Conservation (phyloP, 35 echinoderm and acorn worm species). For the Ophioderma brevispina region DNA sequence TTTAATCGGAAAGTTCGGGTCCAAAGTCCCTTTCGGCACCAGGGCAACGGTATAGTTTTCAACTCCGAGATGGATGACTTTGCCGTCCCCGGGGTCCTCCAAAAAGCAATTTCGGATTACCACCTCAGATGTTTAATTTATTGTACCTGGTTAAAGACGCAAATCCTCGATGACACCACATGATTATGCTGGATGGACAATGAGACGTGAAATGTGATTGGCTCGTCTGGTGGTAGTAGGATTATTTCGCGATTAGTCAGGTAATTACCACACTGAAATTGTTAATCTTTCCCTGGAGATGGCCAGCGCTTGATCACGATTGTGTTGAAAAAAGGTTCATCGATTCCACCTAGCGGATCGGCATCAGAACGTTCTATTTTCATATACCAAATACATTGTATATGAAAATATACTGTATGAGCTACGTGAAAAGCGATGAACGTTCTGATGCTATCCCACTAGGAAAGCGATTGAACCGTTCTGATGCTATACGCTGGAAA, state of each 20-base stretch:
- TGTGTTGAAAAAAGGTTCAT: too few species aligned
- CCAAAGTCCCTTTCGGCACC: conserved; percentile 51
- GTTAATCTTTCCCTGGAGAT: too few species aligned
- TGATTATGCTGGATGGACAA: conserved; percentile 35
- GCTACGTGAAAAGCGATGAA: too few species aligned
- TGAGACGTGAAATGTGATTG: conserved; percentile 34
- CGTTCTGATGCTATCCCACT: too few species aligned
- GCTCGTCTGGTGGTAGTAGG: conserved; percentile 47
- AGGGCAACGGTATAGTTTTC: conserved; percentile 70
- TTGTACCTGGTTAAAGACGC: conserved; percentile 59
- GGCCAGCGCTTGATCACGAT: too few species aligned
- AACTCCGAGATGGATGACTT: conserved; percentile 81
- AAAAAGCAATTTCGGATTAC: conserved; percentile 43
- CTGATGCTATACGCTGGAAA: too few species aligned
- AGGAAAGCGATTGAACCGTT: too few species aligned
- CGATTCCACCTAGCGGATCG: too few species aligned
- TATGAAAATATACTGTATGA: too few species aligned
- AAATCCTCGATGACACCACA: conserved; percentile 65
- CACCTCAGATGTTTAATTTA: conserved; percentile 46
- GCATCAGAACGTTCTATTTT: too few species aligned
- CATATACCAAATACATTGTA: too few species aligned
- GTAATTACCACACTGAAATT: too few species aligned
- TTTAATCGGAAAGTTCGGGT: conserved; percentile 50
- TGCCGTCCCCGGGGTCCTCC: conserved; percentile 19
- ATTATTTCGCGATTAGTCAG: conserved; percentile 41